Percentiles rank a stretch among this genome's conserved stretches.
Conservation (phyloP, 1,140 invertebrate species). For the Drosophila neocordata region DNA sequence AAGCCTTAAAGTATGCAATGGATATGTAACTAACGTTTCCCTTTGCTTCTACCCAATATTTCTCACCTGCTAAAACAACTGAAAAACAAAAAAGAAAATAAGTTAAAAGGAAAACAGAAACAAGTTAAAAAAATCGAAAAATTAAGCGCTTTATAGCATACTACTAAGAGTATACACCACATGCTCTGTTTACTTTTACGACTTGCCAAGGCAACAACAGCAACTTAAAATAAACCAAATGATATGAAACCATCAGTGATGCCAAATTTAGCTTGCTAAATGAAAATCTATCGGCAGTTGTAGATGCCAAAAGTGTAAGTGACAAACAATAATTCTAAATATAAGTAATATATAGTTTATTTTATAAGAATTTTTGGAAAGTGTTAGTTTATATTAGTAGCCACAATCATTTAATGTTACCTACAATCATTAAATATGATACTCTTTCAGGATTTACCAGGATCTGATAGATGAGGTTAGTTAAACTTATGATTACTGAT, state of each 20-base stretch:
- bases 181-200: conserved; percentile 79
- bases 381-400: no score
- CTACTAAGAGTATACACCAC: conserved; percentile 56
- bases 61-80: conserved; percentile 60
- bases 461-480: no score
- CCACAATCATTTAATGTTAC: no score
- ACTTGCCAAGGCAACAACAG: conserved; percentile 46
- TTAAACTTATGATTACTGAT: no score
- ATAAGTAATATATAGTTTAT: no score
- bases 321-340: no score
- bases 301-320: neutral
- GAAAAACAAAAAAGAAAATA: conserved; percentile 46
- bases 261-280: neutral
- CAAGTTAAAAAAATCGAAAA: conserved; percentile 37
- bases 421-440: no score
- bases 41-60: conserved; percentile 44
- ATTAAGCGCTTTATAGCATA: conserved; percentile 75
- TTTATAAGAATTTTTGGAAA: no score
- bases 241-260: conserved; percentile 7
- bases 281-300: neutral
- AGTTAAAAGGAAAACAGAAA: conserved; percentile 20
- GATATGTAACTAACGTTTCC: conserved; percentile 1
- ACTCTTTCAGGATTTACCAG: no score
- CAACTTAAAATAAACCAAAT: conserved; percentile 33
- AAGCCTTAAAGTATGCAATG: conserved; percentile 4